phyloP scores from a whole-genome alignment of 2,113 vertebrate species.

The Xiphias gladius region DNA sequence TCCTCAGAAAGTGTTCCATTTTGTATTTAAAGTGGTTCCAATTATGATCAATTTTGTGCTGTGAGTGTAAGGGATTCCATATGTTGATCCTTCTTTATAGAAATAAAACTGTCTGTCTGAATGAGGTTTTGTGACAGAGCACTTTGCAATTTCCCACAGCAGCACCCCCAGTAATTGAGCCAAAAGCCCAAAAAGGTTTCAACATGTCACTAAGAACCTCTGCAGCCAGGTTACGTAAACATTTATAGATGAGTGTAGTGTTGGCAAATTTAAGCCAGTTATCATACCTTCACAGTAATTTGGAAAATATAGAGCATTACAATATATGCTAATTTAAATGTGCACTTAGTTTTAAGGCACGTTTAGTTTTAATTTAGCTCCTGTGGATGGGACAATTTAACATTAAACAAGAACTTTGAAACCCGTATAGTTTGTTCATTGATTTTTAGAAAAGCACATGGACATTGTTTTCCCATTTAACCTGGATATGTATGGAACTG shows the following conservation, averaged over 20 bases:
- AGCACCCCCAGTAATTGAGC: constrained; percentile 56
- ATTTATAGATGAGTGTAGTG: constrained; percentile 33
- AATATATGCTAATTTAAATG: background rate
- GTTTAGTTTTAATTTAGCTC: background rate
- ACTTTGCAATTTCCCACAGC: constrained; percentile 56
- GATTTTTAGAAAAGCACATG: background rate
- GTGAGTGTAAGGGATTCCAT: constrained; percentile 59
- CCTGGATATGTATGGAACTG: background rate
- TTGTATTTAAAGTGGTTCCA: constrained; percentile 61
- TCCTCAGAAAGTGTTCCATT: constrained; percentile 54
- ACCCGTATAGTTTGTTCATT: background rate
- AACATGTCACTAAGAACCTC: constrained; percentile 52
- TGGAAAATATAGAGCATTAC: constrained; percentile 5
- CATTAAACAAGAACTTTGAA: background rate
- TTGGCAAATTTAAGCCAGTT: constrained; percentile 32
- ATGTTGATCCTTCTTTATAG: constrained; percentile 65
- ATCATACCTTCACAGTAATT: constrained; percentile 19
- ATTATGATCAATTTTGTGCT: constrained; percentile 65
- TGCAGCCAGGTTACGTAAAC: constrained; percentile 40
- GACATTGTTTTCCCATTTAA: constrained; percentile 3
- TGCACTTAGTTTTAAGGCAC: background rate
- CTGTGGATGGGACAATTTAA: background rate
- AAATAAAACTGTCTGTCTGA: constrained; percentile 43
- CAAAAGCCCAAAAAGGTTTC: constrained; percentile 58
- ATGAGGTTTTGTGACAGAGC: constrained; percentile 57